These are phyloP conservation scores for Notothenia rossii DNA, from an alignment of 2,113 vertebrate genomes.

Conservation along the genomic window DNA sequence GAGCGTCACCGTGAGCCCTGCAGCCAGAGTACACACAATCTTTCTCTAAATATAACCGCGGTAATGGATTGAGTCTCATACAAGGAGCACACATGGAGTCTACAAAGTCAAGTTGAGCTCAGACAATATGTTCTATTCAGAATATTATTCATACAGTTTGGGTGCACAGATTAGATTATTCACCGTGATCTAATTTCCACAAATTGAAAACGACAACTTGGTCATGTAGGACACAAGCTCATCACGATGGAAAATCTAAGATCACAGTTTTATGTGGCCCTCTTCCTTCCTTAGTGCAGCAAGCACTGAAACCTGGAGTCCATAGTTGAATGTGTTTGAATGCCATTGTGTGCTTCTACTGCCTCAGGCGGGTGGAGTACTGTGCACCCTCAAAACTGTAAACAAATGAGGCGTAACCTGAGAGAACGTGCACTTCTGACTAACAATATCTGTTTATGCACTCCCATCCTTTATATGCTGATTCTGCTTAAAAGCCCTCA, in stretches of 20 bases:
- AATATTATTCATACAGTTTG: conserved; percentile 55
- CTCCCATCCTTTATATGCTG: too few relatives aligned
- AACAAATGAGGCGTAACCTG: conserved; percentile 25
- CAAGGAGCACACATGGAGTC: conserved; percentile 26
- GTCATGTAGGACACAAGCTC: conserved; percentile 42
- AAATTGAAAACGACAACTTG: conserved; percentile 50
- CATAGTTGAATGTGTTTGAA: conserved; percentile 58
- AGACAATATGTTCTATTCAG: conserved; percentile 50
- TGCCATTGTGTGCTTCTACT: conserved; percentile 56
- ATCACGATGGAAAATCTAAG: conserved; percentile 22
- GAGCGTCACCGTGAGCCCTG: conserved; percentile 46
- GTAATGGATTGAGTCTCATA: conserved; percentile 36
- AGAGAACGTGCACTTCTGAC: conserved; percentile 79
- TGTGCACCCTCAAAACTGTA: conserved; percentile 40
- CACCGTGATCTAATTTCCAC: conserved; percentile 35
- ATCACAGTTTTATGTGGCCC: conserved; percentile 65
- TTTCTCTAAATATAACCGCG: conserved; percentile 31
- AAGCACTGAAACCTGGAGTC: conserved; percentile 52
- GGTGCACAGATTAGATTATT: conserved; percentile 57
- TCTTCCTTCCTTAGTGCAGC: conserved; percentile 77
- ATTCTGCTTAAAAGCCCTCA: background rate
- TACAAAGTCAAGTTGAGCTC: conserved; percentile 34
- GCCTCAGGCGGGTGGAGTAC: conserved; percentile 52
- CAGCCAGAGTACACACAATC: conserved; percentile 42
- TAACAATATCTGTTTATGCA: conserved; percentile 50